phyloP scores from a whole-genome alignment of 1,140 invertebrate genomes.

The Colletes gigas region DNA sequence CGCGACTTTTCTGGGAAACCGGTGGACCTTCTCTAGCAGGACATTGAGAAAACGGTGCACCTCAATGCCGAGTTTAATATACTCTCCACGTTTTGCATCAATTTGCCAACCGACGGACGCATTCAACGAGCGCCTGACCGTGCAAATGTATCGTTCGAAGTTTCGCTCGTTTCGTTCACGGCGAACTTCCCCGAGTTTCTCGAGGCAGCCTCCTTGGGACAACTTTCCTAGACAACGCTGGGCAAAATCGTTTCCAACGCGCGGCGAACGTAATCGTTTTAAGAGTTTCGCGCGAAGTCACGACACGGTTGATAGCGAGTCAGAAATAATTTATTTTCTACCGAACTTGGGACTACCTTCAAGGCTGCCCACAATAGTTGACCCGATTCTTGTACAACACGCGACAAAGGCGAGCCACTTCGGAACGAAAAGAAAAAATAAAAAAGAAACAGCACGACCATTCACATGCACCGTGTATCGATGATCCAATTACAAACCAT shows the following conservation, averaged over 20 bases:
- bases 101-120: neutral
- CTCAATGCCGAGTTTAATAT: neutral
- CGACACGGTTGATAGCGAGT: neutral
- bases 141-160: neutral
- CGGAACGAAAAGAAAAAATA: neutral
- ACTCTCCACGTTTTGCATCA: neutral
- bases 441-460: neutral
- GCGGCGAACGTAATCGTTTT: neutral
- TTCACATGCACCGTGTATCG: neutral
- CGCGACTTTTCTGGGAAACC: neutral
- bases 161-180: neutral
- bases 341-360: conserved; percentile 13
- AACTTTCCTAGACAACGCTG: neutral
- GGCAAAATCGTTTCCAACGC: no score
- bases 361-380: conserved; percentile 13
- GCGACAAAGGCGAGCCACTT: neutral
- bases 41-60: neutral
- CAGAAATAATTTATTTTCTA: conserved; percentile 13
- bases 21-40: neutral
- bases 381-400: neutral
- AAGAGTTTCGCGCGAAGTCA: neutral
- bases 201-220: neutral
- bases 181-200: neutral
- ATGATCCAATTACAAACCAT: neutral
- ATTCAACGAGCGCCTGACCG: neutral